These are phyloP conservation scores for Ploceus nigricollis DNA, from an alignment of 2,113 vertebrate genomes.

Conservation along the genomic window DNA sequence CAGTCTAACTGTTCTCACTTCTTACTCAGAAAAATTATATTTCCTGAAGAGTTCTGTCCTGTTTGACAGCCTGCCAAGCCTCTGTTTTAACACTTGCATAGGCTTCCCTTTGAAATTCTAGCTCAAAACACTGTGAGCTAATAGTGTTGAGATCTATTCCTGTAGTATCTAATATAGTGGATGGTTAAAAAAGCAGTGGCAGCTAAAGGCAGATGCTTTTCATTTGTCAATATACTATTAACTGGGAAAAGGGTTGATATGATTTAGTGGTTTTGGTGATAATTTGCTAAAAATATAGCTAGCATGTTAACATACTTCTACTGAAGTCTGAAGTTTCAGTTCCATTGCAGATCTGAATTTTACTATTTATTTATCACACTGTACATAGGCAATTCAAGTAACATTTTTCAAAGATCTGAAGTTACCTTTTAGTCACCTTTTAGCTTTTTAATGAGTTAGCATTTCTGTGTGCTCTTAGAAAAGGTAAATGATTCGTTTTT, in stretches of 20 bases:
- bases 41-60: not conserved
- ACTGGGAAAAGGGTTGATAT: not conserved
- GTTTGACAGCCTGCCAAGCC: not conserved
- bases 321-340: not conserved
- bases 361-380: not conserved
- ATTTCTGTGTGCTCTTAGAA: not conserved
- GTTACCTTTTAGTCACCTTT: not conserved
- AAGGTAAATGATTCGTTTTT: not conserved
- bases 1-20: not conserved
- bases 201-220: not conserved
- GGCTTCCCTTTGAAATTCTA: not conserved
- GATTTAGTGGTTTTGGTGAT: not conserved
- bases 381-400: fast-evolving
- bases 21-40: not conserved
- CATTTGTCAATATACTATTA: not conserved
- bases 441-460: not conserved
- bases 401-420: not conserved
- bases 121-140: not conserved
- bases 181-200: not conserved
- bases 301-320: not conserved
- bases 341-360: not conserved
- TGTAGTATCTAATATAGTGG: not conserved
- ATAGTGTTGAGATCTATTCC: not conserved
- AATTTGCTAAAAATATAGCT: not conserved
- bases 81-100: not conserved